Evolutionary conservation across 2,888 invertebrate species (phyloP), one percentile per base, ranked within the genome.

Genomic region (Parascotia fuliginaria): DNA sequence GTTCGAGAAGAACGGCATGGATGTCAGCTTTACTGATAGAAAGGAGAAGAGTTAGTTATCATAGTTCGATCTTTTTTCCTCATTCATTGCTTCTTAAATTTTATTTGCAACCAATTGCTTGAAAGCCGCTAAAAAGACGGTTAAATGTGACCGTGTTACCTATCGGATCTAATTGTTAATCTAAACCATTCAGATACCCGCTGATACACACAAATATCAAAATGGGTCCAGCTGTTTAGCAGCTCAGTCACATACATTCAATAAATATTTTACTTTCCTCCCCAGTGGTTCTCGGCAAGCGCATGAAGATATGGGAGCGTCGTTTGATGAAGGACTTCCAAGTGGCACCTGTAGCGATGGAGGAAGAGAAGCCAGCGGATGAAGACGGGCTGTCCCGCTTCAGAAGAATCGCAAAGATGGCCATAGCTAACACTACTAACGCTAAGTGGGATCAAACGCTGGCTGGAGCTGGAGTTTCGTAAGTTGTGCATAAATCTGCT

Each of bases 261-360:
- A 19, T 19, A 19, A 19, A 15, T 14, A 7, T 33, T 15, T 33
- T 14, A 7, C 14, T 13, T 15, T 15, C n/a, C 9, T 33, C 7
- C 13, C 5, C 3, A 51, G 96, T 94, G 61, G 93, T 95, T 19
- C 93, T 96, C 27, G 97, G 96, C 0, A 96, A 95, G 73, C 94
- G 94, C 54, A 96, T 96, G 93, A 96, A 95, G 74, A 92, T 96
- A 0, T 97, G 97, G 97, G 97, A 97, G 79, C 93, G 97, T n/a
- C 94, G 96, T 0, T 87, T 97, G 42, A 96, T 97, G 96, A 96
- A 96, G 79, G 97, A 97, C 81, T 97, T 97, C 90, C 96, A 97
- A 70, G 96, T 97, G 42, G 95, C 96, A 0, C 96, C 96, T 0
- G 94, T 96, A 3, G 92, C 94, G 1, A 92, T 94, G 2, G 95